Conservation (phyloP, 2,888 invertebrate species). For the Pediacus dermestoides region DNA sequence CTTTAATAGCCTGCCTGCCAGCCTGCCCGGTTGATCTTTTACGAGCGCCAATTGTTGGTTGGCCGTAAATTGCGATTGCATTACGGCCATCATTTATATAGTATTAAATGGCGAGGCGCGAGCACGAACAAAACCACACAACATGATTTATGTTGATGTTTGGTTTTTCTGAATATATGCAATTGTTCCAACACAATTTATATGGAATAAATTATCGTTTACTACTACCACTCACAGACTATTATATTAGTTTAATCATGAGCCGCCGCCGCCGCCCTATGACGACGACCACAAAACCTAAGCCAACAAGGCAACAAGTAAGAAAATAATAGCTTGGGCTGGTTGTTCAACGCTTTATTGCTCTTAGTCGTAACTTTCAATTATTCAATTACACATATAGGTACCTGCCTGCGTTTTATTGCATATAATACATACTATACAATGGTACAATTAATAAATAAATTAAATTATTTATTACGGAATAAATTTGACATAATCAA, state of each 20-base stretch:
- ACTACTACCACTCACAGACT: constrained; percentile 27
- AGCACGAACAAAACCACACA: constrained; percentile 25
- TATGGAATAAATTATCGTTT: constrained; percentile 30
- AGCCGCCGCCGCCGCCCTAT: constrained; percentile 21
- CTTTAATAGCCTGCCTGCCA: no score
- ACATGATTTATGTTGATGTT: constrained; percentile 28
- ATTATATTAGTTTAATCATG: constrained; percentile 29
- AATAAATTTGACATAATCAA: no score
- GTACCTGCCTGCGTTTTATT: no score
- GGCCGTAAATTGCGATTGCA: constrained; percentile 26
- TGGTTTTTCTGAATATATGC: constrained; percentile 28
- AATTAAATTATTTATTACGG: constrained; percentile 14
- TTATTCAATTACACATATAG: constrained; percentile 27
- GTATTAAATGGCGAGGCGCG: no score
- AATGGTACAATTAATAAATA: constrained; percentile 13
- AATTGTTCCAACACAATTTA: constrained; percentile 30
- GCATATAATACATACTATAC: no score
- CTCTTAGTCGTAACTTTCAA: constrained; percentile 22
- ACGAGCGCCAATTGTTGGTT: no score
- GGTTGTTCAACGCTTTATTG: constrained; percentile 23
- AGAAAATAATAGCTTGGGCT: constrained; percentile 23
- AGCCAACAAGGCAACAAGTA: constrained; percentile 21
- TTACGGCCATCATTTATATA: constrained; percentile 22
- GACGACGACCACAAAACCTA: no score
- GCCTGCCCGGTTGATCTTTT: no score